phyloP scores from a whole-genome alignment of 2,113 vertebrate genomes.

The Oreochromis niloticus region DNA sequence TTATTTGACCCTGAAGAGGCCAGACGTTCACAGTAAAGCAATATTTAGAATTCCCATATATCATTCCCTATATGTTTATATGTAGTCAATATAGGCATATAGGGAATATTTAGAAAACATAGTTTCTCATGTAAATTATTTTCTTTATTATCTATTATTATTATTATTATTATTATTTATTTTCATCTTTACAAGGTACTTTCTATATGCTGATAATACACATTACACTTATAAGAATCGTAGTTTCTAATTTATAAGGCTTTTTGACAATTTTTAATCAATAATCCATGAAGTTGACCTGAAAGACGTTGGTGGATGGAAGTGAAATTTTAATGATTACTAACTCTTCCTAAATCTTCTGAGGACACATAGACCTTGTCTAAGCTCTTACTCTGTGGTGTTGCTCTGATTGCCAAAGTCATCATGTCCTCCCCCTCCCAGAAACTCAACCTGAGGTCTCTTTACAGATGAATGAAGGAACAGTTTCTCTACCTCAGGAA shows the following conservation, averaged over 20 bases:
- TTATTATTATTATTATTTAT: not conserved
- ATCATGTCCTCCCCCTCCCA: conserved; percentile 63
- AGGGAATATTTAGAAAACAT: not conserved
- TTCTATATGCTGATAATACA: not conserved
- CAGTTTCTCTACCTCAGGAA: conserved; percentile 59
- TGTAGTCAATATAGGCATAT: not conserved
- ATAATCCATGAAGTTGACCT: not conserved
- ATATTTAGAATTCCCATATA: not conserved
- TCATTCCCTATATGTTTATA: not conserved
- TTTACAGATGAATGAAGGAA: conserved; percentile 69
- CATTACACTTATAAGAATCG: not conserved
- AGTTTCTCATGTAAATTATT: not conserved
- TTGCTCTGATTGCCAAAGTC: conserved; percentile 67
- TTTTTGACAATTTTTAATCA: not conserved
- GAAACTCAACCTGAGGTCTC: conserved; percentile 66
- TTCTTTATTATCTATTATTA: not conserved
- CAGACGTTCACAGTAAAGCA: not conserved
- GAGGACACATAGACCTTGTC: not conserved
- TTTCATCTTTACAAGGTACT: not conserved
- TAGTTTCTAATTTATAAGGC: not conserved
- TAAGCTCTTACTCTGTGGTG: conserved; percentile 62
- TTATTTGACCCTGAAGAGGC: not conserved
- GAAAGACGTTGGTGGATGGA: not conserved
- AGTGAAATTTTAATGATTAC: not conserved
- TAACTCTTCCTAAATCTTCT: not conserved